Base-by-base conservation (phyloP, 2,888 invertebrate genomes). In the Ectemnius cavifrons region DNA sequence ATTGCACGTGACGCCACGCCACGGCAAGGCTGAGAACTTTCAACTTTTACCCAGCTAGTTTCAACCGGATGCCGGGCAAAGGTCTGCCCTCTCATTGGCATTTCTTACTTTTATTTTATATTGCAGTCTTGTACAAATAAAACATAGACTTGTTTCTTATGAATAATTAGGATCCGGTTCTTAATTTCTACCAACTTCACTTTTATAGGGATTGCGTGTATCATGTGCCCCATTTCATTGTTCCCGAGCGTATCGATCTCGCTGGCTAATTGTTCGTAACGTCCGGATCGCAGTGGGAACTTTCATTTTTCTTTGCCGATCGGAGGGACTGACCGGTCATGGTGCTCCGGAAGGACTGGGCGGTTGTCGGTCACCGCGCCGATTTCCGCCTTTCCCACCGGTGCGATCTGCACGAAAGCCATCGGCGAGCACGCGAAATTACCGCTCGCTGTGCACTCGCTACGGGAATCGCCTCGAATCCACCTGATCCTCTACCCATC, bases 1-100 rank as follows among this genome's bases (percentile, higher is more conserved):
- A 89, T 89, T 89, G 85, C 83, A 83, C 75, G 86, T 83, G 86
- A 87, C 86, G 84, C 75, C 71, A 87, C 86, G 84, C 75, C 71
- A 69, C 27, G 16, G 52, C 52, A 52, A 16, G 52, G 14, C 52
- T 16, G 14, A 63, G 46, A 37, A 64, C 58, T 66, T 58, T 58
- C 65, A 58, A 18, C 20, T 58, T 58, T 58, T 14, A 20, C 20
- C 16, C 4, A 20, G 4, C 52, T 52, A 6, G 14, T 16, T 52
- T 52, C 0, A 11, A 14, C 52, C 52, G n/a, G 16, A 16, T 52
- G 52, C 16, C 16, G 5, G n/a, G 13, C 16, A 16, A 52, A 52
- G 52, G 16, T 14, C 52, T 52, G 52, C 16, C 8, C 16, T 52
- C 6, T 52, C 52, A 14, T 11, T 52, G 52, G 5, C 16, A 0